A percentile compares a stretch with the other conserved stretches of the same genome.
Conservation (phyloP, 2,888 invertebrate species). For the Napeogenes inachia region DNA sequence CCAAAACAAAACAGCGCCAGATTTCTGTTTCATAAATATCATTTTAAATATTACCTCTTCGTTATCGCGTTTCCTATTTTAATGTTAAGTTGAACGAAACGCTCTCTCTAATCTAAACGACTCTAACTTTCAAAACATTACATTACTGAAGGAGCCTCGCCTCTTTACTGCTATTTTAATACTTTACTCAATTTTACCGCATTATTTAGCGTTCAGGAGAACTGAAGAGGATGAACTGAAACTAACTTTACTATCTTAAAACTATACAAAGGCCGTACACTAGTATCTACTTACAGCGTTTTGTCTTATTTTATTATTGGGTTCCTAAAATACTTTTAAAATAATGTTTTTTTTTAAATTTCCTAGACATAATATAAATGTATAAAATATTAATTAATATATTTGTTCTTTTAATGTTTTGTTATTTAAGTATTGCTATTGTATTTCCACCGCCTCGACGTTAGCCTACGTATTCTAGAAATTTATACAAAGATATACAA, state of each 20-base stretch:
- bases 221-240: neutral
- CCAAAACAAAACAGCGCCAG: neutral
- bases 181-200: neutral
- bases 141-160: neutral
- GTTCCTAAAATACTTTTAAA: no score
- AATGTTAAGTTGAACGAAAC: conserved; percentile 15
- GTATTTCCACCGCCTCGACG: no score
- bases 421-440: no score
- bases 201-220: neutral
- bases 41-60: conserved; percentile 9
- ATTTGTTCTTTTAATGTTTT: no score
- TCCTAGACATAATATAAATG: no score
- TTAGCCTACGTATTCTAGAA: no score
- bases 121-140: conserved; percentile 20
- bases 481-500: no score
- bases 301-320: no score
- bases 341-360: no score
- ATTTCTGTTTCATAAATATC: neutral
- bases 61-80: conserved; percentile 12
- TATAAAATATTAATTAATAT: no score
- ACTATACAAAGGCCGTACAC: no score
- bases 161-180: neutral
- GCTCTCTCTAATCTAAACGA: conserved; percentile 18
- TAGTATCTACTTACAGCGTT: no score
- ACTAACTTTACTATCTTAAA: neutral